A percentile compares a stretch with the other conserved stretches of the same genome.
phyloP scores from a whole-genome alignment of 1,140 invertebrate genomes.

The Lordiphosa mommai region DNA sequence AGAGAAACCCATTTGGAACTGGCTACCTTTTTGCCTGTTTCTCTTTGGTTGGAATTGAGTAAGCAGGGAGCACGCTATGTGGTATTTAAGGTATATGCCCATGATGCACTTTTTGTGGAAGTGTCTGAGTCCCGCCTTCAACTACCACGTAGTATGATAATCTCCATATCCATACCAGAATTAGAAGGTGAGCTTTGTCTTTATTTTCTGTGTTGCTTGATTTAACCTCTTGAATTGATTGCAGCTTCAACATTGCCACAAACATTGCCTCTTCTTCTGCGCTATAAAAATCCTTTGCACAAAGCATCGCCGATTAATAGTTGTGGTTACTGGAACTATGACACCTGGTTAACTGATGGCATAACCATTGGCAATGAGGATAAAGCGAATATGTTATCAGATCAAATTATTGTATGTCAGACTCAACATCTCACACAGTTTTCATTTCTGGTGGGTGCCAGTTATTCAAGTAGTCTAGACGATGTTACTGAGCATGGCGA shows the following conservation, averaged over 20 bases:
- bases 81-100: conserved; percentile 63
- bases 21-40: conserved; percentile 46
- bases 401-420: conserved; percentile 78
- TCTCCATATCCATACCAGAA: conserved; percentile 68
- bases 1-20: conserved; percentile 34
- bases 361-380: conserved; percentile 28
- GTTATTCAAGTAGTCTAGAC: conserved; percentile 15
- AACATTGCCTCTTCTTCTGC: conserved; percentile 47
- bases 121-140: conserved; percentile 3
- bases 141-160: conserved; percentile 47
- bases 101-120: conserved; percentile 67
- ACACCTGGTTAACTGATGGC: conserved; percentile 56
- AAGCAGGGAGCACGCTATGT: conserved; percentile 19
- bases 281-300: conserved; percentile 9
- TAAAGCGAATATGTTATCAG: background rate
- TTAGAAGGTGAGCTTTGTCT: conserved; percentile 32
- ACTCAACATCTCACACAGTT: conserved; percentile 84
- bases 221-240: background rate
- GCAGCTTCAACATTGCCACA: conserved; percentile 31
- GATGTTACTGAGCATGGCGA: conserved; percentile 64
- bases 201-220: background rate
- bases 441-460: conserved; percentile 81
- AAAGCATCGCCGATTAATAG: conserved; percentile 6
- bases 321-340: conserved; percentile 75
- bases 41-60: conserved; percentile 33